A percentile compares a stretch with the other conserved stretches of the same genome.
phyloP scores from a whole-genome alignment of 2,888 invertebrate species.

The Kryphioiulus occultus region DNA sequence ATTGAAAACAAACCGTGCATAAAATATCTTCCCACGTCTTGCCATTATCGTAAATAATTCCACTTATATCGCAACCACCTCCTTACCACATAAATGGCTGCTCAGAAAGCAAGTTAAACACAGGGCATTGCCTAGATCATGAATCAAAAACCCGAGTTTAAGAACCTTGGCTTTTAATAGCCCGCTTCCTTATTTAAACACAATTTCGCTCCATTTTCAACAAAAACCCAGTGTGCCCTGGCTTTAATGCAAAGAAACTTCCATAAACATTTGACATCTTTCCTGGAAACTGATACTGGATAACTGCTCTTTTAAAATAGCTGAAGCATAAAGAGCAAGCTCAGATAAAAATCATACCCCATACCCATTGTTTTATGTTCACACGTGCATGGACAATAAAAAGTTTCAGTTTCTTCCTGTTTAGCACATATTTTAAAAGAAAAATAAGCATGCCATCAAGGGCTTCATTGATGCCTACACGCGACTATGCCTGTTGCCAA shows the following conservation, averaged over 20 bases:
- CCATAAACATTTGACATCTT: not conserved
- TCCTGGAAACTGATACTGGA: constrained; percentile 27
- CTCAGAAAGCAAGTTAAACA: not conserved
- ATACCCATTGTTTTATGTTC: not conserved
- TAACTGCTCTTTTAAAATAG: constrained; percentile 10
- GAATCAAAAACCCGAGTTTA: constrained; percentile 7
- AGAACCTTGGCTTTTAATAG: not conserved
- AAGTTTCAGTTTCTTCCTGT: not conserved
- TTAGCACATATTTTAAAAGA: not conserved
- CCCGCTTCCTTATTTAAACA: not conserved
- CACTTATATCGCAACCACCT: not conserved
- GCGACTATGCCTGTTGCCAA: not conserved
- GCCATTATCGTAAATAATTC: not conserved
- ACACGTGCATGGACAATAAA: not conserved
- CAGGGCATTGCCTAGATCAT: not conserved
- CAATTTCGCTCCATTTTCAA: not conserved
- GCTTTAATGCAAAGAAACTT: not conserved
- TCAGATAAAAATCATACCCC: not conserved
- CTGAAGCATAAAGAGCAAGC: not conserved
- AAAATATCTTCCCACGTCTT: not conserved
- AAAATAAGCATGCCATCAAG: not conserved
- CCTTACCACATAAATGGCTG: not conserved
- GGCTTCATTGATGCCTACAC: not conserved
- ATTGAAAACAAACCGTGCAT: not conserved
- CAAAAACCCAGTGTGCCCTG: not conserved